Conservation (phyloP, 2,888 invertebrate genomes). For the Melinopterus prodromus region DNA sequence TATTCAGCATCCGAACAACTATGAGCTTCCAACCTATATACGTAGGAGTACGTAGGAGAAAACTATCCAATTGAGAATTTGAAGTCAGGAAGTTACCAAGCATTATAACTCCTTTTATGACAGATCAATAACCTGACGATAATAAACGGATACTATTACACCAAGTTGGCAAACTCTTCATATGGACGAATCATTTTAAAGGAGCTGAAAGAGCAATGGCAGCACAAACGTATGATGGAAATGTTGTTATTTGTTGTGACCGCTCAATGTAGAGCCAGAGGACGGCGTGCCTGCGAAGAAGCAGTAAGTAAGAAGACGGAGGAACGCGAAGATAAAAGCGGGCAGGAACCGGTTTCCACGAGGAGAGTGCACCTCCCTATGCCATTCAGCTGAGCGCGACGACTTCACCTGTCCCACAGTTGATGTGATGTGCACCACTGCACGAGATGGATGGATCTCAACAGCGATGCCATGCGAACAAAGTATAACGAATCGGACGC, state of each 20-base stretch:
- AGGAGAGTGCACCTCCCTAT: background rate
- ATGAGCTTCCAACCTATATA: no score
- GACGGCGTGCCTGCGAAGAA: background rate
- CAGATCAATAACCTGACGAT: no score
- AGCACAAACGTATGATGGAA: background rate
- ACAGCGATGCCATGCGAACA: background rate
- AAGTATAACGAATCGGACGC: slow-evolving; percentile 4
- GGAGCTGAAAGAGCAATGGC: background rate
- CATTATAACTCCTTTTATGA: no score
- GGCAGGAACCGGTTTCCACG: background rate
- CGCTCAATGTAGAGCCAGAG: background rate
- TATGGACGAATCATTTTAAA: no score
- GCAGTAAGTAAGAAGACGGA: background rate
- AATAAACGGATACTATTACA: no score
- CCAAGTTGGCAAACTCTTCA: no score
- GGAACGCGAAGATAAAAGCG: background rate
- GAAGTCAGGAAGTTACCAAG: no score
- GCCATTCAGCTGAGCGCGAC: background rate
- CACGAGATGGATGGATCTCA: background rate
- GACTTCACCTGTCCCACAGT: slow-evolving; percentile 4
- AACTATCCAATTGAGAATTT: no score
- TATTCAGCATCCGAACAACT: no score
- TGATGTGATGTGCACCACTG: slow-evolving; percentile 4
- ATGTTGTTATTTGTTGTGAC: background rate
- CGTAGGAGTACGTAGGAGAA: no score